Percentiles rank a stretch among this genome's conserved stretches.
These are phyloP conservation scores for Lepus americanus DNA, from an alignment of 2,113 vertebrate genomes.

Conservation along the genomic window DNA sequence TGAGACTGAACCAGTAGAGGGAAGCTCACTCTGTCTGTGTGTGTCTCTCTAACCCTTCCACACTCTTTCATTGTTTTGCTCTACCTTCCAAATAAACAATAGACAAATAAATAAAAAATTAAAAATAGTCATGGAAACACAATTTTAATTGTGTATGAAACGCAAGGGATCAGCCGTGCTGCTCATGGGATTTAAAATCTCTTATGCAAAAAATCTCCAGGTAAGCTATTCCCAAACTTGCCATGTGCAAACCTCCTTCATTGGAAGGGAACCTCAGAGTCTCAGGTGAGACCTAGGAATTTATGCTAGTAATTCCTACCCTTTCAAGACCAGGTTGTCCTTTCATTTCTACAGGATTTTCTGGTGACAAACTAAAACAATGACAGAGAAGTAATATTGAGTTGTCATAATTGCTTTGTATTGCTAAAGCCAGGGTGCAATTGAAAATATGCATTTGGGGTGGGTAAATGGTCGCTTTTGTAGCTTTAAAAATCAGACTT, in stretches of 20 bases:
- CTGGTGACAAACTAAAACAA: not conserved
- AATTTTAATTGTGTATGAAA: conserved; percentile 51
- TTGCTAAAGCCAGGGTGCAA: not conserved
- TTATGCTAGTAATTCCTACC: not conserved
- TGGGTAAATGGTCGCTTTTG: not conserved
- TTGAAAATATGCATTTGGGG: not conserved
- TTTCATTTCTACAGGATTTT: not conserved
- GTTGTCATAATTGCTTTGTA: not conserved
- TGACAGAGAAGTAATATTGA: not conserved
- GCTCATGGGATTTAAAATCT: not conserved
- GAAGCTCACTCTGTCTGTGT: too few species aligned
- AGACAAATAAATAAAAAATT: too few species aligned
- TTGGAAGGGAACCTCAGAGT: not conserved
- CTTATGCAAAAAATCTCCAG: not conserved
- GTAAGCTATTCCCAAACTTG: not conserved
- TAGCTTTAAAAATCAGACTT: not conserved
- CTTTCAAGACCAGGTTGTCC: not conserved
- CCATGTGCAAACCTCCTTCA: not conserved
- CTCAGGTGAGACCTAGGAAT: not conserved
- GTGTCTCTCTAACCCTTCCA: too few species aligned
- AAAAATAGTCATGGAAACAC: not conserved
- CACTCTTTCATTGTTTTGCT: too few species aligned
- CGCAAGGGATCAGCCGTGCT: not conserved
- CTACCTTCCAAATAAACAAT: too few species aligned
- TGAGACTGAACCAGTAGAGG: too few species aligned